Evolutionary conservation across 2,888 invertebrate genomes (phyloP), one percentile per base, ranked within the genome.

Genomic region (Atrina japonica): DNA sequence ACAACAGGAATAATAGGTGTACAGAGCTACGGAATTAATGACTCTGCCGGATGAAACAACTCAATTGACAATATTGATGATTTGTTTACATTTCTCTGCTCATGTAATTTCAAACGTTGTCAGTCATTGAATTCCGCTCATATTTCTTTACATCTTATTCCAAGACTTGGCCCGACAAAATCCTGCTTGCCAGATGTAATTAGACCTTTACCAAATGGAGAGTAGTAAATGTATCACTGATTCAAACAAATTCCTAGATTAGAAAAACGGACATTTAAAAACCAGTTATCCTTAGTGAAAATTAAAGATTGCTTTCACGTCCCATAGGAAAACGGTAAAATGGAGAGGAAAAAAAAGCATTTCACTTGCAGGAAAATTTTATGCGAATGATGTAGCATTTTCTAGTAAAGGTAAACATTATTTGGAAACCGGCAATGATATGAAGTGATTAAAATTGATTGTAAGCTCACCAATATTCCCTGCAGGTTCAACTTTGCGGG

Each of bases 391-490:
- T 47, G 45, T 30, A 45, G 45, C 43, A 47, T 25, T 55, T 65
- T 43, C 43, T 59, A 25, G 27, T 45, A 23, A 16, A 30, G 29
- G 61, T 61, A 61, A 52, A 52, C 25, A 52, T 25, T 21, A 25
- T 25, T 25, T 52, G 25, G 52, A 23, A 52, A 25, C 23, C 52
- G 23, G 25, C 25, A 25, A 52, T 52, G 23, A 52, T 53, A 49
- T 58, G 66, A 56, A 55, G 83, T 83, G 83, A 83, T 84, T 81
- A 81, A 81, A 84, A 83, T 83, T 83, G 84, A 84, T 86, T 84
- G 78, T 71, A 50, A 23, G 65, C 58, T 50, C 35, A 35, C 35
- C 35, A 35, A 35, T 35, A 80, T 80, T 78, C 78, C 81, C 73
- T 41, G 52, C 40, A 75, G 82, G 84, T 81, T 77, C 69, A 66